Percentiles rank a stretch among this genome's conserved stretches.
Evolutionary conservation across 2,888 invertebrate species (phyloP).

Genomic region (Dicyrtoma fusca): DNA sequence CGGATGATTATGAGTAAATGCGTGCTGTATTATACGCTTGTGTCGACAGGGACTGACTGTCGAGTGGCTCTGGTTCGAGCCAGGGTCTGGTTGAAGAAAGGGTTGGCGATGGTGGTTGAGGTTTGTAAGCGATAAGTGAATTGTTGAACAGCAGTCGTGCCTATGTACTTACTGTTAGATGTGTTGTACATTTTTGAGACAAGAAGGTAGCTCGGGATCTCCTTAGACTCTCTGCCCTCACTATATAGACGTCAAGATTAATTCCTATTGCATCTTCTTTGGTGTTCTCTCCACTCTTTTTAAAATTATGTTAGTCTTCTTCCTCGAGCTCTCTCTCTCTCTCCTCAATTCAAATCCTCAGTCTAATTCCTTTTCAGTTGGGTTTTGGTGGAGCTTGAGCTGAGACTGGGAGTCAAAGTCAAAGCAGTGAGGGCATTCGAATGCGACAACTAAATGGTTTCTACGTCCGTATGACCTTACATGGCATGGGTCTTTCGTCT

Average conservation of each 20-base stretch:
- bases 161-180: conserved; percentile 20
- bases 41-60: too few species aligned
- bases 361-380: conserved; percentile 15
- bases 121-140: conserved; percentile 20
- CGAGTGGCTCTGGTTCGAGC: too few species aligned
- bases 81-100: too few species aligned
- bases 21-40: too few species aligned
- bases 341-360: conserved; percentile 20
- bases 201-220: conserved; percentile 14
- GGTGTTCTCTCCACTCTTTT: conserved; percentile 29
- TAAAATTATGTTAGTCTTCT: background rate
- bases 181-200: background rate
- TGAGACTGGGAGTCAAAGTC: too few species aligned
- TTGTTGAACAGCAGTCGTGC: conserved; percentile 27
- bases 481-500: conserved; percentile 18
- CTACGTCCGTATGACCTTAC: conserved; percentile 21
- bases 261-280: conserved; percentile 37
- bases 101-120: background rate
- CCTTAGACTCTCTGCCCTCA: conserved; percentile 6
- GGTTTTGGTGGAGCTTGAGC: background rate
- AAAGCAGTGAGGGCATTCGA: background rate
- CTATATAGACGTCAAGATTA: conserved; percentile 35
- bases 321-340: conserved; percentile 3
- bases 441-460: conserved; percentile 20
- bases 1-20: too few species aligned